Evolutionary conservation across 1,140 invertebrate species (phyloP).

Genomic region (Subanguina moxae): DNA sequence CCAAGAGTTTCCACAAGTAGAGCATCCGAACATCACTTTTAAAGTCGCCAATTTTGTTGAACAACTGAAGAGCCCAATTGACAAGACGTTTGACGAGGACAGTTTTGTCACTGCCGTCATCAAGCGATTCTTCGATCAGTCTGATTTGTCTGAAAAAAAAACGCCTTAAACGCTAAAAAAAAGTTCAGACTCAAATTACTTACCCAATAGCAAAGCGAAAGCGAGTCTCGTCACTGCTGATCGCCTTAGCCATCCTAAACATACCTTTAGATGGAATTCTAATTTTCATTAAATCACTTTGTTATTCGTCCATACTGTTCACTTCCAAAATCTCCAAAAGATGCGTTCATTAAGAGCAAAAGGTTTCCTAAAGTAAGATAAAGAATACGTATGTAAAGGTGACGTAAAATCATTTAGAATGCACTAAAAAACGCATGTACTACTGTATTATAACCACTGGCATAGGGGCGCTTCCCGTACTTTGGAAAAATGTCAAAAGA

Average conservation of each 20-base stretch:
- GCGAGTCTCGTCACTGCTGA: not conserved
- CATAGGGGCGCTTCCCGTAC: too few relatives aligned
- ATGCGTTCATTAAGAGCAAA: too few relatives aligned
- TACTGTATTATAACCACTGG: too few relatives aligned
- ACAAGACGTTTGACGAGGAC: conserved; percentile 12
- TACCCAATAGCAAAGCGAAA: conserved; percentile 1
- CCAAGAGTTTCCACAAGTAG: conserved; percentile 29
- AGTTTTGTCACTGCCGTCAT: not conserved
- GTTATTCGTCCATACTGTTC: conserved; percentile 6
- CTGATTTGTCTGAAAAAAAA: not conserved
- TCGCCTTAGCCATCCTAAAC: not conserved
- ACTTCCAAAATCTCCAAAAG: not conserved
- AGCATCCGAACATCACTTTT: conserved; percentile 25
- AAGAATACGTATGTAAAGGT: too few relatives aligned
- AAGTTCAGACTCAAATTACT: not conserved
- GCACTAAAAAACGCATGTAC: too few relatives aligned
- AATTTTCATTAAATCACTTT: not conserved
- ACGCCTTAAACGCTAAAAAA: not conserved
- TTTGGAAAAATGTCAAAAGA: too few relatives aligned
- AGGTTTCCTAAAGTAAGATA: too few relatives aligned
- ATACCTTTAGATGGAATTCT: not conserved
- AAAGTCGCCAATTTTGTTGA: conserved; percentile 10
- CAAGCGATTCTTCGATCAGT: not conserved
- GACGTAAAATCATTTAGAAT: too few relatives aligned
- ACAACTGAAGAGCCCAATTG: conserved; percentile 19